Base-by-base conservation (phyloP, 2,888 invertebrate species). In the Brachylomia viminalis region DNA sequence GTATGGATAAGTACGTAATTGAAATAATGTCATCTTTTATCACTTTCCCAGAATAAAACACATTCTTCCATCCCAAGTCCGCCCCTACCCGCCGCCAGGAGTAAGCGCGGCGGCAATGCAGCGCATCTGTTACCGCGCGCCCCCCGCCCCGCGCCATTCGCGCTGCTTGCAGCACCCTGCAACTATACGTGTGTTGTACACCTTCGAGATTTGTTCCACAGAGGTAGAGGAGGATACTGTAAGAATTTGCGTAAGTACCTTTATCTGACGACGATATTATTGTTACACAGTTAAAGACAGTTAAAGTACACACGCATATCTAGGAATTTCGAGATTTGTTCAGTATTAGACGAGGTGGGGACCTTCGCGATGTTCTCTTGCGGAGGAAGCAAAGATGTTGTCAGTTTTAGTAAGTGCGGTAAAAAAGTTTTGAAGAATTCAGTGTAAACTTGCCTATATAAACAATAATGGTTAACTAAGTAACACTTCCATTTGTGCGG, bases 101-200 rank as follows among this genome's bases (percentile, higher is more conserved):
- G 93, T 92, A 92, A 91, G 93, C 94, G 92, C 93, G 94, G 87
- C 89, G 93, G 95, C 95, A 95, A 95, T 97, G 96, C 95, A 95
- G 91, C 94, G 94, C 96, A 97, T 96, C 96, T 97, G 96, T 96
- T 95, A 94, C 95, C 92, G 86, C 90, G 90, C 91, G 90, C 88
- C 88, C 81, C 90, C 89, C 89, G 85, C 90, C 85, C 88, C 87
- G 87, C 85, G 71, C 86, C 77, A 58, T 77, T 79, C 80, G 73
- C 73, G 75, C 75, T 78, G 72, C 87, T 77, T 81, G 88, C 87
- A 87, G 59, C 54, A 76, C 82, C 80, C 84, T 75, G 84, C 77
- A 75, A 80, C 83, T 83, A 79, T 86, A 86, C 75, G 77, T 84
- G 77, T 77, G 73, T 80, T 80, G 78, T 75, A 84, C 77, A 86